Percentiles rank a stretch among this genome's conserved stretches.
These are phyloP conservation scores for Mythimna ferrago DNA, from an alignment of 2,888 invertebrate species.

Conservation along the genomic window DNA sequence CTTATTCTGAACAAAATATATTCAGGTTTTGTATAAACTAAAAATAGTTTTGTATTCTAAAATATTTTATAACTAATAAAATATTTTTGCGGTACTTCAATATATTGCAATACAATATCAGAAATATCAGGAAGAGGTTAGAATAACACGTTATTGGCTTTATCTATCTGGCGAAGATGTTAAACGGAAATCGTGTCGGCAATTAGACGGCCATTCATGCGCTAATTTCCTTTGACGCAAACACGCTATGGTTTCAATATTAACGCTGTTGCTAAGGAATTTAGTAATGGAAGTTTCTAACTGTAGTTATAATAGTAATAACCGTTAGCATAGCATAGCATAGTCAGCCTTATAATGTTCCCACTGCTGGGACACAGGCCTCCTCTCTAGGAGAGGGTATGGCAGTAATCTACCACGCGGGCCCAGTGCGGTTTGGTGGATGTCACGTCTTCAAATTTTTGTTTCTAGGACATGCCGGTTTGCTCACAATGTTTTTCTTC, in stretches of 20 bases:
- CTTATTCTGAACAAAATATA: too few species aligned
- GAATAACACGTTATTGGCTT: slow-evolving; percentile 21
- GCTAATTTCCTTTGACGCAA: slow-evolving; percentile 38
- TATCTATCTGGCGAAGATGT: slow-evolving; percentile 17
- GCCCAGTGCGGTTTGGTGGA: too few species aligned
- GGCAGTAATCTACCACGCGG: too few species aligned
- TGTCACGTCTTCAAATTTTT: too few species aligned
- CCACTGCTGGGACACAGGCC: too few species aligned
- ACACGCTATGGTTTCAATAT: slow-evolving; percentile 21
- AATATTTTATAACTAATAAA: neutral
- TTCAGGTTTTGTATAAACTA: too few species aligned
- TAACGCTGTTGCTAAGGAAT: slow-evolving; percentile 25
- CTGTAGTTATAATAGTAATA: neutral
- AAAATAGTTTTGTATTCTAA: too few species aligned
- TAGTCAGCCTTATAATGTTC: too few species aligned
- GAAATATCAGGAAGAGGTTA: slow-evolving; percentile 10
- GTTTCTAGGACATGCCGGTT: too few species aligned
- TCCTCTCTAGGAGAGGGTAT: too few species aligned
- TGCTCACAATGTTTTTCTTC: too few species aligned
- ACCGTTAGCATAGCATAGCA: too few species aligned
- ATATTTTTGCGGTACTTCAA: neutral
- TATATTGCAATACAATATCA: neutral
- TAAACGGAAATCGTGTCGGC: slow-evolving; percentile 20
- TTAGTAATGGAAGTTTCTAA: neutral
- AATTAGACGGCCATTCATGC: slow-evolving; percentile 36